Percentiles rank a stretch among this genome's conserved stretches.
Evolutionary conservation across 2,888 invertebrate genomes (phyloP).

Genomic region (Caprella mutica): DNA sequence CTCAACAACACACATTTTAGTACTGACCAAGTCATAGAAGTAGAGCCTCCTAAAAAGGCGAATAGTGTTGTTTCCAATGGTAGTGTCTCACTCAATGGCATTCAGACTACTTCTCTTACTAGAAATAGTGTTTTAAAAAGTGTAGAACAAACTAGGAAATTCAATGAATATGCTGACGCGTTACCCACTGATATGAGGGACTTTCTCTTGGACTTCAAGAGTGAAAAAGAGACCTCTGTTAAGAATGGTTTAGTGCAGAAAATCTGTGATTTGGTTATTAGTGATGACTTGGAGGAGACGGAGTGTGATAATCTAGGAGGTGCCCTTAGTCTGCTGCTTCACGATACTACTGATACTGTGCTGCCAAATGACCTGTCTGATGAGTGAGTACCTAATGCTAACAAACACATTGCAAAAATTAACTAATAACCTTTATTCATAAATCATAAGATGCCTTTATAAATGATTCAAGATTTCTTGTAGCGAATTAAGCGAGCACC

Average conservation of each 20-base stretch:
- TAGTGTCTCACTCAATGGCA: background rate
- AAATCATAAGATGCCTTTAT: too few species aligned
- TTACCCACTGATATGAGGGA: slow-evolving; percentile 31
- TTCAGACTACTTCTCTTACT: slow-evolving; percentile 6
- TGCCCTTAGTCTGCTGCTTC: slow-evolving; percentile 49
- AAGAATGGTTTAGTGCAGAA: slow-evolving; percentile 55
- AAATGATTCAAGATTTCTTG: too few species aligned
- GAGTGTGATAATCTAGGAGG: slow-evolving; percentile 48
- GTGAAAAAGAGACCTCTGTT: slow-evolving; percentile 31
- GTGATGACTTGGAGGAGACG: slow-evolving; percentile 52
- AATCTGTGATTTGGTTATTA: slow-evolving; percentile 49
- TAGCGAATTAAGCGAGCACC: too few species aligned
- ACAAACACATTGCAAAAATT: too few species aligned
- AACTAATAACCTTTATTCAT: too few species aligned
- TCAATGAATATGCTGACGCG: slow-evolving; percentile 28
- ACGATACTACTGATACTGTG: slow-evolving; percentile 42
- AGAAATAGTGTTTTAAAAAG: slow-evolving; percentile 17
- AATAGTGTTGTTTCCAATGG: background rate
- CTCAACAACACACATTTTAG: too few species aligned
- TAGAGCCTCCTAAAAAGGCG: slow-evolving; percentile 3
- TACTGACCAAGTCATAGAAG: slow-evolving; percentile 14
- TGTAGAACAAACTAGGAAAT: slow-evolving; percentile 24
- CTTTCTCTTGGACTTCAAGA: slow-evolving; percentile 22
- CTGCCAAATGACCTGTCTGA: slow-evolving; percentile 45
- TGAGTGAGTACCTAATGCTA: slow-evolving; percentile 41